Base-by-base conservation (phyloP, 2,797 vertebrate species). In the Paratrypauchen microcephalus region DNA sequence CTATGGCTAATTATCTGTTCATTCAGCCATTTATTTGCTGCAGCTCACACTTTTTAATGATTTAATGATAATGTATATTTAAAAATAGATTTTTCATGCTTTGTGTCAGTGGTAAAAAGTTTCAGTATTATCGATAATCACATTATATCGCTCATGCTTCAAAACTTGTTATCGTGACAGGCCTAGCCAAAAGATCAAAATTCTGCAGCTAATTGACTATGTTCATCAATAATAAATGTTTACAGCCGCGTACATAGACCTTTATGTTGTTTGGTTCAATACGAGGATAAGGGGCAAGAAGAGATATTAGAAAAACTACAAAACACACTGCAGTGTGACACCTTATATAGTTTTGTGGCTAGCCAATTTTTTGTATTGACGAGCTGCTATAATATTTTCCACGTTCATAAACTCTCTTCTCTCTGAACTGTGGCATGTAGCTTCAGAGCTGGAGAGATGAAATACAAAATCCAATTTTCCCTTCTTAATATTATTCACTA, bases 381-480 rank as follows among this genome's bases (percentile, higher is more conserved):
- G 41, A 66, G 72, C 64, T 19, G 50, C 61, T 69, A 70, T 69
- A 70, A 58, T 79, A 71, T 73, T 59, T 48, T 74, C 66, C 59
- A 48, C 55, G 63, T 58, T 76, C 60, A 69, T 45, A 71, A 47
- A 65, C 45, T 3, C n/a, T 59, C 75, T 73, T 72, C 60, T 69
- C 71, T 80, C 52, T 69, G 68, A 74, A 56, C 69, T 74, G n/a
- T 18, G 59, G 67, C 69, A 68, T 36, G 59, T 70, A 67, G 39
- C 65, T 77, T 69, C 66, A 66, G 76, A 57, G 70, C 70, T 8
- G 28, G 21, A 68, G 61, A 78, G 72, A 85, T 66, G n/a, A 81
- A 83, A 80, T 47, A 47, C 55, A 8, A 76, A 84, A 89, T 83
- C 69, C 32, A 81, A 80, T 86, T 87, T 87, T 72, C 55, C 71